Evolutionary conservation across 2,113 vertebrate genomes (phyloP).

Genomic region (Artemisiospiza belli): DNA sequence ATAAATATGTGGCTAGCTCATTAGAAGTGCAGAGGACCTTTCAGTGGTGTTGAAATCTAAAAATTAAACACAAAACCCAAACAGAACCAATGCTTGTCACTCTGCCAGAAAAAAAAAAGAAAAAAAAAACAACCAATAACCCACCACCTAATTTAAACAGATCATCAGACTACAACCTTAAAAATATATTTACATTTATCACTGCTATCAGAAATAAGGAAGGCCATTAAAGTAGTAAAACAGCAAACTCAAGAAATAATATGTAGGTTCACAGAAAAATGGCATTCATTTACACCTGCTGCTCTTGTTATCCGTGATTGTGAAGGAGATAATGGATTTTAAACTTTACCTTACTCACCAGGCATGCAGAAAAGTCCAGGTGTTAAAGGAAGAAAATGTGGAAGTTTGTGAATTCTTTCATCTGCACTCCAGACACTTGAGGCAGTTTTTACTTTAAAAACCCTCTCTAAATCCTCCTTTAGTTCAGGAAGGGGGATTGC

Average conservation of each 20-base stretch:
- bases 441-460: slow-evolving; percentile 16
- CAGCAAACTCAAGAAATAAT: not conserved
- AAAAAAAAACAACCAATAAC: not conserved
- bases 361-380: slow-evolving; percentile 38
- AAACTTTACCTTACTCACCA: not conserved
- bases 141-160: not conserved
- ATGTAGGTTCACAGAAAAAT: not conserved
- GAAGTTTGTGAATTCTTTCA: slow-evolving; percentile 48
- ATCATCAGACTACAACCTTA: not conserved
- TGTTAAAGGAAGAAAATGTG: slow-evolving; percentile 53
- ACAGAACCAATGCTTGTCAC: not conserved
- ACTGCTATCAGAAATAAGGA: not conserved
- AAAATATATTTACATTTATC: not conserved
- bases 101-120: not conserved
- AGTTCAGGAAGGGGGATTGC: slow-evolving; percentile 9
- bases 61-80: not conserved
- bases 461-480: not conserved
- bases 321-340: slow-evolving; percentile 9
- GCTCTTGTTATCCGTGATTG: not conserved
- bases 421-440: not conserved
- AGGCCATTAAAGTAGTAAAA: not conserved
- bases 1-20: not conserved
- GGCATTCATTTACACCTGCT: not conserved
- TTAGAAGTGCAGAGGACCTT: not conserved
- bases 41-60: not conserved